Percentiles rank a stretch among this genome's conserved stretches.
These are phyloP conservation scores for Pyrrhosoma nymphula DNA, from an alignment of 2,888 invertebrate genomes.

Conservation along the genomic window DNA sequence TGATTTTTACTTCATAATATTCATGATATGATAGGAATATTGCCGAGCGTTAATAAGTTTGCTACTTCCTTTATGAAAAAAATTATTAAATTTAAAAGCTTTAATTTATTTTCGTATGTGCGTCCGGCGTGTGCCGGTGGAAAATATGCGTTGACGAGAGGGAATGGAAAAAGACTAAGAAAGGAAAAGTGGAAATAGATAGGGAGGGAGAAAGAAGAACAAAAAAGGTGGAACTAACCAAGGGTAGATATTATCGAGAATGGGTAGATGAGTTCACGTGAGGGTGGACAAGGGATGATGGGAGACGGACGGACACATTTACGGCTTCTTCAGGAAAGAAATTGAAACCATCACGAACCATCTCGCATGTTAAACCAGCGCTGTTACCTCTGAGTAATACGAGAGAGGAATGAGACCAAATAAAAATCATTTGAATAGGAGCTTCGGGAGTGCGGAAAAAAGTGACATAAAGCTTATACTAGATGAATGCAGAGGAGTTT, in stretches of 20 bases:
- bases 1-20: no score
- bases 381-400: background rate
- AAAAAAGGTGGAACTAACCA: background rate
- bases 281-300: background rate
- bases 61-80: no score
- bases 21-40: no score
- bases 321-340: background rate
- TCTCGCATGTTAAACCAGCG: background rate
- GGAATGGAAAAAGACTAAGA: background rate
- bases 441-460: background rate
- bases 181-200: background rate
- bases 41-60: no score
- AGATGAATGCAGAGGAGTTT: conserved; percentile 12
- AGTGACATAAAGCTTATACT: background rate
- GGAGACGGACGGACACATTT: background rate
- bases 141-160: no score
- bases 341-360: background rate
- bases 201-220: background rate
- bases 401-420: background rate
- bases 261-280: background rate
- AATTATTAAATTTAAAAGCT: no score
- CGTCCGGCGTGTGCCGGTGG: no score
- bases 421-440: background rate
- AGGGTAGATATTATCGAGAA: background rate
- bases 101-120: no score